Percentiles rank a stretch among this genome's conserved stretches.
Evolutionary conservation across 2,797 vertebrate species (phyloP).

Genomic region (Florisuga fusca): DNA sequence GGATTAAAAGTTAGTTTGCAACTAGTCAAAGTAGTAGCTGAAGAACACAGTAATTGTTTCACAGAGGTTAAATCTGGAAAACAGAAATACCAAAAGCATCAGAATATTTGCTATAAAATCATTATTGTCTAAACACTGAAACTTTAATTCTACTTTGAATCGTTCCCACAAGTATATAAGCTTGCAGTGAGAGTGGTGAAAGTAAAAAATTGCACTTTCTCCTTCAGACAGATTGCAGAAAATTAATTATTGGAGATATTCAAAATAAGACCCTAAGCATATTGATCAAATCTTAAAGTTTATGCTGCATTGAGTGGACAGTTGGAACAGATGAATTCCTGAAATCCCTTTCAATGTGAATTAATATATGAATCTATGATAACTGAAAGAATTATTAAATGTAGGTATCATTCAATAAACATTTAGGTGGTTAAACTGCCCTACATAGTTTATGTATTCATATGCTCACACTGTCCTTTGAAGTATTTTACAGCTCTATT

Average conservation of each 20-base stretch:
- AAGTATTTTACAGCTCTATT: not conserved
- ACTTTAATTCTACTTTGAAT: not conserved
- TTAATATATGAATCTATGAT: not conserved
- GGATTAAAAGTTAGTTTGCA: not conserved
- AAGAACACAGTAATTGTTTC: not conserved
- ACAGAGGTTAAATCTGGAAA: not conserved
- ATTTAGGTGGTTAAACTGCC: not conserved
- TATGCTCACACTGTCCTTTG: not conserved
- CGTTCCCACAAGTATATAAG: accelerated
- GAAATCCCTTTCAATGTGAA: not conserved
- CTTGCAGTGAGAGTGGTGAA: not conserved
- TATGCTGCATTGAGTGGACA: not conserved
- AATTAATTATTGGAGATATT: not conserved
- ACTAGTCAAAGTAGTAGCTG: not conserved
- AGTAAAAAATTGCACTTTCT: not conserved
- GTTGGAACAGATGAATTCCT: not conserved
- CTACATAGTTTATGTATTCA: not conserved
- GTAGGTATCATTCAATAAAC: not conserved
- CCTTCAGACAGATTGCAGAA: not conserved
- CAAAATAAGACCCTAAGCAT: not conserved
- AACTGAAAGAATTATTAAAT: not conserved
- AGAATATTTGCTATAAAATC: not conserved
- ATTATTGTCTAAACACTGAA: not conserved
- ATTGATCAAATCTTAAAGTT: not conserved
- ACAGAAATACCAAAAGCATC: not conserved